Evolutionary conservation across 2,888 invertebrate genomes (phyloP), one percentile per base, ranked within the genome.

Genomic region (Mechanitis mazaeus): DNA sequence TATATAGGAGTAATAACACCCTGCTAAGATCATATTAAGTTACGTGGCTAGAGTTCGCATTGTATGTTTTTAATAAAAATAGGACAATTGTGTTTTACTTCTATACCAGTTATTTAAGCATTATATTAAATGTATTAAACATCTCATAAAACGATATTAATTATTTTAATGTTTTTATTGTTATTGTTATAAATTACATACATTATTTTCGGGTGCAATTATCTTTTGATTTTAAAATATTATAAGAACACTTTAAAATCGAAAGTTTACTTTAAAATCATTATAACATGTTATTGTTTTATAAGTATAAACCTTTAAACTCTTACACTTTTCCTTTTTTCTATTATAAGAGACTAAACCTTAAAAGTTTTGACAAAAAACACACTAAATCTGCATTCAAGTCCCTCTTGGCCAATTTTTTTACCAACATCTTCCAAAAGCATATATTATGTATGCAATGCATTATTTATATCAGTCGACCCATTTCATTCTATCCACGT

Each of bases 371-470:
- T 42, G 7, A 7, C 20, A 42, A 11, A 42, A 42, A 42, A 42
- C 7, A 42, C 42, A 42, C 11, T 42, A 11, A 31, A 50, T 31
- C 50, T 50, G 50, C 50, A 50, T 50, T 50, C 31, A 60, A 53
- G 38, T 56, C 61, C 47, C 64, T 61, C 67, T 64, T 54, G 55
- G 59, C 63, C 65, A 67, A 67, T 63, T 67, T 67, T 63, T 67
- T 65, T 59, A 60, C 67, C 65, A 59, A 65, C 64, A 65, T 67
- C 62, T 63, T 65, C 64, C 67, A 61, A 61, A 61, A 64, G 55
- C 67, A 69, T 77, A 71, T 72, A 80, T 81, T 74, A 80, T 79
- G 79, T 77, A 82, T 77, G 64, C 68, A 59, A 69, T 72, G 71
- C 69, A 73, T 73, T 71, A 73, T 73, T 70, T 71, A 72, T 67